These are phyloP conservation scores for Gulo gulo DNA, from an alignment of 2,113 vertebrate genomes.

Conservation along the genomic window DNA sequence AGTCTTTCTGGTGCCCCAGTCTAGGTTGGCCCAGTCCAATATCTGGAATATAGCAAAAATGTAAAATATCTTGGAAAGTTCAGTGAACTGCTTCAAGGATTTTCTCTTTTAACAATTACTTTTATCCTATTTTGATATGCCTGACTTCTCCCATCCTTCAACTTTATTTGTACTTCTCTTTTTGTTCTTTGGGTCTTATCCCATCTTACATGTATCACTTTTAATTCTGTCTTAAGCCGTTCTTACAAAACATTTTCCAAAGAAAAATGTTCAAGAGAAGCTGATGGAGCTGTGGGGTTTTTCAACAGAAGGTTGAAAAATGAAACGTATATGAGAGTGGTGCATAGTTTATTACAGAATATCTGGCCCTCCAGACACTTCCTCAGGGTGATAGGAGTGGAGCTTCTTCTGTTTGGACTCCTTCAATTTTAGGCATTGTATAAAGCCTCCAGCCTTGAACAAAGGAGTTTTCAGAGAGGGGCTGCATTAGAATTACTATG, in stretches of 20 bases:
- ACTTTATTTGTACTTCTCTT: background rate
- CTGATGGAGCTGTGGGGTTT: background rate
- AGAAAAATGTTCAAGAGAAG: background rate
- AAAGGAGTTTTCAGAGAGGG: background rate
- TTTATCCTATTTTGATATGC: background rate
- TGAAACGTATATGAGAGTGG: background rate
- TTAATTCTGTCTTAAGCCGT: background rate
- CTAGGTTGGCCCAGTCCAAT: background rate
- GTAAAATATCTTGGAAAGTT: background rate
- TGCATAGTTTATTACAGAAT: background rate
- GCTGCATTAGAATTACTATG: background rate
- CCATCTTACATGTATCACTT: background rate
- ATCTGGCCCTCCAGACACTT: background rate
- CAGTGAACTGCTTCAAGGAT: background rate
- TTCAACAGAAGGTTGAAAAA: background rate
- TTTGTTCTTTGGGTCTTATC: background rate
- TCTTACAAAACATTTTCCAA: background rate
- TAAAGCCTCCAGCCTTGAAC: background rate
- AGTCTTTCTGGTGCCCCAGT: background rate
- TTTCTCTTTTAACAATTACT: background rate
- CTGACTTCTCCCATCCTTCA: background rate
- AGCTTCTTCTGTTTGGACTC: background rate
- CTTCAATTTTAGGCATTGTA: background rate
- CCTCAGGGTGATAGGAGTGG: too few species aligned
- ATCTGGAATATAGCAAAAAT: background rate